A percentile compares a stretch with the other conserved stretches of the same genome.
Evolutionary conservation across 2,113 vertebrate genomes (phyloP).

Genomic region (Oophaga pumilio): DNA sequence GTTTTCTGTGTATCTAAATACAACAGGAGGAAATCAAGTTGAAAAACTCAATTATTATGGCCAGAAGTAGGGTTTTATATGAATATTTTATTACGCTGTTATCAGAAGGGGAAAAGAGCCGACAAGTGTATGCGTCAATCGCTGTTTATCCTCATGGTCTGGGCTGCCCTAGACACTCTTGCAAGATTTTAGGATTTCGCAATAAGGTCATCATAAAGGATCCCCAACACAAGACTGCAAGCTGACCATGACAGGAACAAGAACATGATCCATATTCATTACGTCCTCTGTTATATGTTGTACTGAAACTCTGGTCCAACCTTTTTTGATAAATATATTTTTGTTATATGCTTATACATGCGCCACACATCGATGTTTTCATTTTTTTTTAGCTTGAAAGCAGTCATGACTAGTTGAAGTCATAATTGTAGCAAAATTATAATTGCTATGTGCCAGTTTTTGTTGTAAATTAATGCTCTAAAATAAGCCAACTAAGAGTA

Average conservation of each 20-base stretch:
- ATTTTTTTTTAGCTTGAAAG: too few species aligned
- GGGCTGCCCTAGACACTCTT: background rate
- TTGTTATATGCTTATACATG: too few species aligned
- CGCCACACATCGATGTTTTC: too few species aligned
- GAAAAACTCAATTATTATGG: slow-evolving; percentile 48
- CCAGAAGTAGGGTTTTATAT: slow-evolving; percentile 28
- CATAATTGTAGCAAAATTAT: too few species aligned
- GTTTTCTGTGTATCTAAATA: slow-evolving; percentile 33
- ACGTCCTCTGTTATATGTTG: too few species aligned
- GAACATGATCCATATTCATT: background rate
- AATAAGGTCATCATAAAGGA: background rate
- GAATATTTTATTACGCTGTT: slow-evolving; percentile 52
- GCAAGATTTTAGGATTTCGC: background rate
- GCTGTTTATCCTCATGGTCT: background rate
- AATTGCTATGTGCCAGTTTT: too few species aligned
- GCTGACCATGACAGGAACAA: background rate
- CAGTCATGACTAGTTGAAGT: too few species aligned
- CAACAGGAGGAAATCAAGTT: slow-evolving; percentile 38
- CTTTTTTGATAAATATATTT: too few species aligned
- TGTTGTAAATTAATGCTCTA: too few species aligned
- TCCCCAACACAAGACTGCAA: background rate
- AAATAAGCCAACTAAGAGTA: too few species aligned
- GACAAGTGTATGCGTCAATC: background rate
- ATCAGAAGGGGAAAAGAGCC: slow-evolving; percentile 35
- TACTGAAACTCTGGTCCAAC: too few species aligned